Base-by-base conservation (phyloP, 2,797 vertebrate species). In the Pyrocephalus nanus region DNA sequence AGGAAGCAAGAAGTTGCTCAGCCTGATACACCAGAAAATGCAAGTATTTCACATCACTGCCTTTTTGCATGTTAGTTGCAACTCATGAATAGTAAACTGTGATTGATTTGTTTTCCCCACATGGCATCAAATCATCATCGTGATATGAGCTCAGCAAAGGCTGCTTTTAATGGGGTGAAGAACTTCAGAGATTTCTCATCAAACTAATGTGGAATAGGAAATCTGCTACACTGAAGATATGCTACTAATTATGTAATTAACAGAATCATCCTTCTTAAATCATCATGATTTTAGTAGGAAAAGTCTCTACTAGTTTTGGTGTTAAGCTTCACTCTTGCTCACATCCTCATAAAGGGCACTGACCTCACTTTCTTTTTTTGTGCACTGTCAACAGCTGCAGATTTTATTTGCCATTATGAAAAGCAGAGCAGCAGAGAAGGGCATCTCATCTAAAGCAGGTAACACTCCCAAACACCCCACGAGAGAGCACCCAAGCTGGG, bases 51-150 rank as follows among this genome's bases (percentile, higher is more conserved):
- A 2, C 61, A 69, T 45, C 30, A 17, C 40, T 23, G 25, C 47
- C n/a, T 17, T 64, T 66, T 64, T 51, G 26, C 38, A 26, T 54
- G 21, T 60, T n/a, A 20, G 17, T 64, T 76, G n/a, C 76, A 72
- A 26, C 40, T 91, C 78, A 76, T 87, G 75, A 87, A 93, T 66
- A 93, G 66, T 62, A 81, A 92, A 79, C 38, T 53, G n/a, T 89
- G 93, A 96, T 75, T 92, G 93, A 94, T 92, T 95, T 95, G 88
- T 91, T 96, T 95, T 86, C 67, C 54, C 55, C 54, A n/a, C 45
- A 61, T 12, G 64, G 47, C 62, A 83, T 93, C 88, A 88, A 95
- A 86, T 95, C 72, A 95, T 86, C 74, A 53, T 82, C 65, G 58
- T 19, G 57, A 43, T 69, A 43, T 1, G 11, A 69, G 58, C 76